Base-by-base conservation (phyloP, 2,113 vertebrate genomes). In the Tyrannus savana region DNA sequence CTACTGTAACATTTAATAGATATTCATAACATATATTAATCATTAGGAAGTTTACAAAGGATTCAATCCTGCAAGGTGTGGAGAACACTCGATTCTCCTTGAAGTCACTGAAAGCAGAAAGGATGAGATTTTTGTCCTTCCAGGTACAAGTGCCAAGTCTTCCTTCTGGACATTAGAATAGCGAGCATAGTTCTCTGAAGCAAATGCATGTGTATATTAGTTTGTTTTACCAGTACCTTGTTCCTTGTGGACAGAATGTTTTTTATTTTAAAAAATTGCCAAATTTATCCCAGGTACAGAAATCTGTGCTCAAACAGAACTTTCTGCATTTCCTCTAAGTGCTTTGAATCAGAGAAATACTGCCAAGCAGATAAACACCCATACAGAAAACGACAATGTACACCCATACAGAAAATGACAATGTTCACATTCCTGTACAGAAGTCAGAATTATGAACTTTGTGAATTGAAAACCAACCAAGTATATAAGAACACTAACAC, bases 21-120 rank as follows among this genome's bases (percentile, higher is more conserved):
- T 97, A 95, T 96, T 97, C 96, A 97, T 95, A 97, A 81, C 87
- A 89, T 39, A 79, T 76, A 96, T 97, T 97, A 93, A 97, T 97
- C 91, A 95, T 28, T 31, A 79, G 89, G 63, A 90, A 72, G 80
- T 96, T 95, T 93, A 95, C 30, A 95, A 90, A 95, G 66, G 82
- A 93, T 79, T 95, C 52, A 42, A 1, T 91, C n/a, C 75, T 77
- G 69, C 52, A 93, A 92, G 59, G 73, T 90, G 50, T 50, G 28
- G 62, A 87, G 66, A 90, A 66, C 41, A 37, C 37, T 78, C 0
- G 0, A 63, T 39, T 90, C 83, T 90, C 84, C 87, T 94, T 93
- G 85, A 93, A 88, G 60, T 31, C 41, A 53, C 21, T n/a, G 33
- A 68, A 91, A 84, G 37, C 31, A 84, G 63, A 95, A 95, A 87